Evolutionary conservation across 2,113 vertebrate genomes (phyloP), one percentile per base, ranked within the genome.

Genomic region (Thalassoma bifasciatum): DNA sequence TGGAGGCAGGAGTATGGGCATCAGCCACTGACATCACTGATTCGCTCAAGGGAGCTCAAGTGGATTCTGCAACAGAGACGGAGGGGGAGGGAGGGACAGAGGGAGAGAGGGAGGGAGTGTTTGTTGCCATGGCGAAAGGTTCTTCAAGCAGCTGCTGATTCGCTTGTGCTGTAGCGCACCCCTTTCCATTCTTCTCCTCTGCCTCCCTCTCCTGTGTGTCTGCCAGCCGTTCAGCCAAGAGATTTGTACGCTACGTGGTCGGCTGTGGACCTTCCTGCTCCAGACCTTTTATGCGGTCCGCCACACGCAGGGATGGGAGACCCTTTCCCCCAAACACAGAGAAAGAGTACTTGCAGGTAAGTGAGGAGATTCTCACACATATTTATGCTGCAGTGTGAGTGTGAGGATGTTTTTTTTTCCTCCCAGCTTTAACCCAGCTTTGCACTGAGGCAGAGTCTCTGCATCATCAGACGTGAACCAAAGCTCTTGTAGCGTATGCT

Each of bases 101-200:
- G 53, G 37, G 11, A 62, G 22, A n/a, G 64, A 24, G 58, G 64
- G 82, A 87, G 93, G 95, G 96, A 95, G 94, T 94, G 95, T 94
- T 94, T 95, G 98, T 99, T 99, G 94, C 96, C 95, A 99, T 96
- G 95, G 95, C 94, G 95, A 97, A 95, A 85, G 92, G 93, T 93
- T 93, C 93, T 95, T 94, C 94, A 93, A 95, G 95, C 97, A 96
- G 96, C 96, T 97, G 96, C 97, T 96, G 96, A 98, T 98, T 99
- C 93, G 96, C 96, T 95, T 88, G 93, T 93, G 83, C 90, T 78
- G 78, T 85, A 81, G 87, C 82, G 83, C 88, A 89, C 87, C 88
- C 77, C 70, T 85, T 78, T 78, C 83, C 74, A 86, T 86, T 87
- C 83, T 90, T 86, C 82, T 74, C 42, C 67, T 52, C 53, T 26